Evolutionary conservation across 2,797 vertebrate genomes (phyloP).

Genomic region (Rachycentron canadum): DNA sequence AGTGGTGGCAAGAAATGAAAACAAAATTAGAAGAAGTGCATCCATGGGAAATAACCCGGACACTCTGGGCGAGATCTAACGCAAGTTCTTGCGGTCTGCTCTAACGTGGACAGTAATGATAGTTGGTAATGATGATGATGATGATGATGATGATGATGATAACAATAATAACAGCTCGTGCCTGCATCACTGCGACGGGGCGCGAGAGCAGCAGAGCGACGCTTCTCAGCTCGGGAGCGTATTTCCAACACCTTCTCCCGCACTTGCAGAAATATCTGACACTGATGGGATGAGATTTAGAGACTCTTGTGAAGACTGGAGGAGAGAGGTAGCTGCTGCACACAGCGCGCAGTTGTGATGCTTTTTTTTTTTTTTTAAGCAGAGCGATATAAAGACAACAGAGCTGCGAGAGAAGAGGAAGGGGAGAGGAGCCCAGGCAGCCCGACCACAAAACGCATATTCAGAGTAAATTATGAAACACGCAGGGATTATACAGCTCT

Average conservation of each 20-base stretch:
- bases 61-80: constrained; percentile 23
- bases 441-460: constrained; percentile 61
- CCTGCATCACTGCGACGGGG: constrained; percentile 68
- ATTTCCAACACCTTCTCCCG: constrained; percentile 24
- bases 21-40: constrained; percentile 69
- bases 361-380: constrained; percentile 3
- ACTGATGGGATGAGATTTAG: constrained; percentile 37
- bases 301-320: constrained; percentile 32
- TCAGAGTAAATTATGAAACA: constrained; percentile 68
- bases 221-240: constrained; percentile 4
- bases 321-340: constrained; percentile 55
- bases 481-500: constrained; percentile 59
- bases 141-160: neutral
- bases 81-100: constrained; percentile 41
- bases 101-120: neutral
- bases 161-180: constrained; percentile 18
- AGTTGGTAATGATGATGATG: neutral
- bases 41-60: constrained; percentile 45
- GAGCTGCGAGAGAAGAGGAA: constrained; percentile 21
- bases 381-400: constrained; percentile 21
- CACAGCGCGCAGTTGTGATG: constrained; percentile 61
- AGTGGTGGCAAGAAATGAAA: constrained; percentile 68
- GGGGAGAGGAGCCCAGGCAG: constrained; percentile 27
- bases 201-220: constrained; percentile 1
- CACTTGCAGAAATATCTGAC: constrained; percentile 35